These are phyloP conservation scores for Henricia sp. DNA, from an alignment of 53 echinoderm and acorn worm genomes.

Conservation along the genomic window DNA sequence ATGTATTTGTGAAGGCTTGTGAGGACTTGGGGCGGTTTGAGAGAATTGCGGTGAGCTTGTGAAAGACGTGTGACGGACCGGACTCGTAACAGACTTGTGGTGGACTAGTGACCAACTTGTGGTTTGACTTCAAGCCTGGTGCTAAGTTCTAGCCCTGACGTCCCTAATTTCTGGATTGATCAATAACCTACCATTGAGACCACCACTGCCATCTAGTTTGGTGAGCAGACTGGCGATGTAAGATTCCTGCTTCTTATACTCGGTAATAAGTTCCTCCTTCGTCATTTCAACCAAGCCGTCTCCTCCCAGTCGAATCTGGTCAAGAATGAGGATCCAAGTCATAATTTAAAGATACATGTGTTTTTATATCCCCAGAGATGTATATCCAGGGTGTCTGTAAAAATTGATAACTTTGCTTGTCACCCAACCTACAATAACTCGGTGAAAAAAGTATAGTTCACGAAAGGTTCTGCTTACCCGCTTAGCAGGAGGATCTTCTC, in stretches of 20 bases:
- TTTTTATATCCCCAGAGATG: background rate
- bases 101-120: too few species aligned
- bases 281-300: slow-evolving; percentile 56
- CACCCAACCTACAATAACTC: background rate
- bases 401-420: background rate
- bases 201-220: slow-evolving; percentile 35
- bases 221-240: slow-evolving; percentile 64
- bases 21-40: too few species aligned
- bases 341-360: too few species aligned
- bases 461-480: slow-evolving; percentile 53
- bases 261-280: slow-evolving; percentile 68
- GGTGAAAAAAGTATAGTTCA: background rate
- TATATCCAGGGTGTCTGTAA: background rate
- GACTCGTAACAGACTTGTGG: too few species aligned
- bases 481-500: slow-evolving; percentile 68
- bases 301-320: slow-evolving; percentile 76
- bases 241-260: slow-evolving; percentile 66
- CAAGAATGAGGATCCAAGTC: too few species aligned
- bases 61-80: too few species aligned
- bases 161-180: too few species aligned
- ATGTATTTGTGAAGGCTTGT: too few species aligned
- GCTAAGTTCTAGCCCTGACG: too few species aligned
- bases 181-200: slow-evolving; percentile 38
- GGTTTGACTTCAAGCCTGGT: too few species aligned
- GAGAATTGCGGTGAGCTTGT: too few species aligned